Base-by-base conservation (phyloP, 2,888 invertebrate species). In the Dolichomitus sp. region DNA sequence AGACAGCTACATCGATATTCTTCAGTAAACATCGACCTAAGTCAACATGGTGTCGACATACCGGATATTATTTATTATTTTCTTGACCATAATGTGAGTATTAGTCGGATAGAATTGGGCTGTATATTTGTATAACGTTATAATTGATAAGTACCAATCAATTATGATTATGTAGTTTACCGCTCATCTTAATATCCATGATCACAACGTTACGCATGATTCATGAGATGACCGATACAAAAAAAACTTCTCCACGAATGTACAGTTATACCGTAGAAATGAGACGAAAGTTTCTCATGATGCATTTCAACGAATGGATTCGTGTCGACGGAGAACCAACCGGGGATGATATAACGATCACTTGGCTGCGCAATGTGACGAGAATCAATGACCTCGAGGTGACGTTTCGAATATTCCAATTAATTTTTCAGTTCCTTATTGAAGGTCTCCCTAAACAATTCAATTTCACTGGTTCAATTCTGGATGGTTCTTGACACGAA, bases 251-350 rank as follows among this genome's bases (percentile, higher is more conserved):
- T 37, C 23, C 30, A 0, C 45, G 45, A 59, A 59, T 23, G n/a
- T 77, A 69, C 30, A 65, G 61, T 12, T 83, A 73, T 19, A 52
- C 42, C 57, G 40, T 83, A 9, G 40, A 77, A 37, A 37, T 80
- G 69, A 80, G 61, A 40, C 50, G 76, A 42, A 83, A 80, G 19
- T 83, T 77, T 61, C 40, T 80, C 12, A 72, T 61, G 19, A 76
- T 83, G 80, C 68, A 72, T 63, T 73, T 75, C 19, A 83, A 83
- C 61, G 61, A 72, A 19, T 77, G 73, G 45, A 73, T 83, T 69
- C 72, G 68, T 4, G 66, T 77, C 27, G 76, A 83, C 33, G 79
- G 73, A 14, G 78, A 83, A 68, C 73, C 83, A 45, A 77, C 69
- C 12, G 73, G 45, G 27, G 14, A 30, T 11, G 50, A 69, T 19